These are phyloP conservation scores for Uloborus plumipes DNA, from an alignment of 2,888 invertebrate species.

Conservation along the genomic window DNA sequence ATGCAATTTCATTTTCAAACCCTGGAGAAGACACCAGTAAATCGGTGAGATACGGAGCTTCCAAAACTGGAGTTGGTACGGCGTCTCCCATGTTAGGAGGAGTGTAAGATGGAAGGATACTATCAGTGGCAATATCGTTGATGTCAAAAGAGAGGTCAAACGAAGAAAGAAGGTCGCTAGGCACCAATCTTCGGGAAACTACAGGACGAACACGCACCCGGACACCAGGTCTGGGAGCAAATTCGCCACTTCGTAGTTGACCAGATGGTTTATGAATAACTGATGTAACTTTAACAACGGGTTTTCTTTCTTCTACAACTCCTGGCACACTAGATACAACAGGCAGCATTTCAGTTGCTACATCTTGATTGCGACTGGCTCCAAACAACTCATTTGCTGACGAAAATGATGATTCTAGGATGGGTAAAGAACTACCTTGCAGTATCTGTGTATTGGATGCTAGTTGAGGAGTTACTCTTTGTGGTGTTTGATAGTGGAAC, in stretches of 20 bases:
- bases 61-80: conserved; percentile 39
- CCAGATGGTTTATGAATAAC: conserved; percentile 51
- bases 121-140: conserved; percentile 34
- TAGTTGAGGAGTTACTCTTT: conserved; percentile 2
- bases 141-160: conserved; percentile 55
- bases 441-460: neutral
- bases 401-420: conserved; percentile 44
- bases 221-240: conserved; percentile 64
- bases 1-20: conserved; percentile 25
- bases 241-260: conserved; percentile 44
- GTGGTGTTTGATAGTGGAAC: conserved; percentile 42
- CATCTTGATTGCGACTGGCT: conserved; percentile 3
- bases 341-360: conserved; percentile 39
- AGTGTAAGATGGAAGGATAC: conserved; percentile 22
- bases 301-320: conserved; percentile 3
- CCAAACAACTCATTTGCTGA: conserved; percentile 47
- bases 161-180: conserved; percentile 43
- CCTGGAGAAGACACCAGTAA: conserved; percentile 2
- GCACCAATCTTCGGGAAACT: conserved; percentile 38
- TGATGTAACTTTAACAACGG: conserved; percentile 58
- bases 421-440: neutral
- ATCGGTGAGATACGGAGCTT: conserved; percentile 31
- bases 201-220: conserved; percentile 62
- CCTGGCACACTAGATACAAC: neutral
- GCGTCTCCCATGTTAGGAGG: conserved; percentile 17